Evolutionary conservation across 1,140 invertebrate species (phyloP), one percentile per base, ranked within the genome.

Genomic region (Harlomillsia oculata): DNA sequence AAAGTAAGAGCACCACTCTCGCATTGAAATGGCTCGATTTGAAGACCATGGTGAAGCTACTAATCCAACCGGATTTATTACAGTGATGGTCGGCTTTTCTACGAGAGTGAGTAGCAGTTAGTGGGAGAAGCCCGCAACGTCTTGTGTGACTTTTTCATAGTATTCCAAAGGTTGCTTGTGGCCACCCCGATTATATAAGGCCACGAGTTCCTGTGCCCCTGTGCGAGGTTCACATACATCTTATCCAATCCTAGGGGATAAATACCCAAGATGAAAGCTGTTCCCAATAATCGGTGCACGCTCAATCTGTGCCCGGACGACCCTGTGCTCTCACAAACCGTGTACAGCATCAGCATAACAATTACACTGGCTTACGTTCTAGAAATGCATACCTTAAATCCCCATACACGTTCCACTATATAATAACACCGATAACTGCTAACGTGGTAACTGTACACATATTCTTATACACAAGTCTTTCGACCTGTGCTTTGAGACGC

Each of bases 1-100:
- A 60, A 55, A 55, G 59, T 58, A 58, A 58, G 40, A 52, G 49
- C 40, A 60, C 53, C 59, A 51, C 48, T 52, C 59, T 60, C 46
- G 59, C 59, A 60, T 60, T 56, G 59, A 60, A 60, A 60, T 60
- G 46, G 58, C 39, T 49, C 43, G 30, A 56, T 60, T 60, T 60
- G 45, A 52, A 32, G 48, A 44, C 48, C 39, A 41, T 34, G 43
- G 25, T 29, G 48, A 52, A 41, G 59, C 43, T 49, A 49, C 53
- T 60, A 60, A 60, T 60, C 59, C 59, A 49, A 28, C 45, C 43
- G 59, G 59, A 60, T 60, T 60, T 60, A 60, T 60, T 60, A 37
- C 59, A 36, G n/a, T n/a, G n/a, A n/a, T 48, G 30, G 53, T 49
- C 29, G 18, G 43, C 40, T 34, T 32, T 25, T 52, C 56, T 37